Percentiles rank a stretch among this genome's conserved stretches.
These are phyloP conservation scores for Chloroclysta siterata DNA, from an alignment of 2,888 invertebrate species.

Conservation along the genomic window DNA sequence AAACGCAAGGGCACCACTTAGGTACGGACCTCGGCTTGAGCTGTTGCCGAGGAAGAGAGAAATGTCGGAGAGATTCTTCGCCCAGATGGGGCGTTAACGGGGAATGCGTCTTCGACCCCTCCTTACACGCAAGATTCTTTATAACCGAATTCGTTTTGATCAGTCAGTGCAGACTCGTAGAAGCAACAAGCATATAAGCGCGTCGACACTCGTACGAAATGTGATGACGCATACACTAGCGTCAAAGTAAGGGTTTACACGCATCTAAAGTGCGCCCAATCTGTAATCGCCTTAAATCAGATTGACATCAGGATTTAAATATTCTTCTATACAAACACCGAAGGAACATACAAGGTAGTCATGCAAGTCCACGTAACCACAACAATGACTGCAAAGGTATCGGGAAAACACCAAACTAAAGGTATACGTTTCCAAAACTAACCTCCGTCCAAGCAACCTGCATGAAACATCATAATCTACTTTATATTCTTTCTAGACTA, in stretches of 20 bases:
- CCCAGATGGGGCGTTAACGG: no score
- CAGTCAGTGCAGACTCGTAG: no score
- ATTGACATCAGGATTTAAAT: neutral
- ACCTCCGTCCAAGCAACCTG: conserved; percentile 88
- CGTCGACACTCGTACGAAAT: no score
- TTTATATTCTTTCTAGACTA: conserved; percentile 43
- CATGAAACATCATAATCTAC: conserved; percentile 65
- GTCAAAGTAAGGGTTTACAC: neutral
- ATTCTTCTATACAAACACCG: conserved; percentile 13
- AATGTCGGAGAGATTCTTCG: no score
- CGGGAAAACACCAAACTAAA: conserved; percentile 58
- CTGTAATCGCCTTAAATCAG: neutral
- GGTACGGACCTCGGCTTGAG: no score
- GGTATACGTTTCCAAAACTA: conserved; percentile 65
- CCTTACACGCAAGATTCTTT: no score
- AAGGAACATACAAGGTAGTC: conserved; percentile 18
- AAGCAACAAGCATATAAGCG: no score
- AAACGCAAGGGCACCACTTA: no score
- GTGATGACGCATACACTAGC: no score
- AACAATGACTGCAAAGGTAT: conserved; percentile 50
- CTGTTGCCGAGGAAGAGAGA: no score
- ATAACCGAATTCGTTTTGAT: no score
- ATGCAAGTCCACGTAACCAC: conserved; percentile 43
- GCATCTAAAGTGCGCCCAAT: neutral
- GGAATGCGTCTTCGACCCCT: no score